These are phyloP conservation scores for Muscicapa adusta DNA, from an alignment of 2,113 vertebrate genomes.

Conservation along the genomic window DNA sequence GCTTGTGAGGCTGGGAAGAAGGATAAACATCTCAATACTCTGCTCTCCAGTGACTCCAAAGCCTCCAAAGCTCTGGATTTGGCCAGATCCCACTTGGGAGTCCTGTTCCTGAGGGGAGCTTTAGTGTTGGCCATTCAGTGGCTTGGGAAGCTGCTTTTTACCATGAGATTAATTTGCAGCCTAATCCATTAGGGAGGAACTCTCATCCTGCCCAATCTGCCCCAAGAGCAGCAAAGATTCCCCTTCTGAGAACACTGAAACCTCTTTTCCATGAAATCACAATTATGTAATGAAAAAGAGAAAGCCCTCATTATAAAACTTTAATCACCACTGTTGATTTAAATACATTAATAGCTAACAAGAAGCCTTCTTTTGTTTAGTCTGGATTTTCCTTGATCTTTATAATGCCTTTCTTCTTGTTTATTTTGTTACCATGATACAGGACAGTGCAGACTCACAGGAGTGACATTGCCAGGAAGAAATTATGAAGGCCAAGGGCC, in stretches of 20 bases:
- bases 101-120: neutral
- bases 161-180: neutral
- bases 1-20: neutral
- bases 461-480: neutral
- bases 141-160: neutral
- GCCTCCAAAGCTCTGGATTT: neutral
- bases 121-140: neutral
- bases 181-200: neutral
- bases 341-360: slow-evolving; percentile 28
- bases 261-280: slow-evolving; percentile 28
- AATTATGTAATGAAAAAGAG: neutral
- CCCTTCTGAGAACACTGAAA: neutral
- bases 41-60: neutral
- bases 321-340: slow-evolving; percentile 38
- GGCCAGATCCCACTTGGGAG: neutral
- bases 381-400: slow-evolving; percentile 57
- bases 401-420: slow-evolving; percentile 32
- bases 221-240: neutral
- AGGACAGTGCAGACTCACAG: slow-evolving; percentile 1
- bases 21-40: neutral
- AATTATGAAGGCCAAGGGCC: neutral
- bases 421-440: slow-evolving; percentile 31
- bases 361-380: slow-evolving; percentile 34
- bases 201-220: neutral
- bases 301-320: slow-evolving; percentile 28